A percentile compares a stretch with the other conserved stretches of the same genome.
phyloP scores from a whole-genome alignment of 2,113 vertebrate species.

The Procavia capensis region DNA sequence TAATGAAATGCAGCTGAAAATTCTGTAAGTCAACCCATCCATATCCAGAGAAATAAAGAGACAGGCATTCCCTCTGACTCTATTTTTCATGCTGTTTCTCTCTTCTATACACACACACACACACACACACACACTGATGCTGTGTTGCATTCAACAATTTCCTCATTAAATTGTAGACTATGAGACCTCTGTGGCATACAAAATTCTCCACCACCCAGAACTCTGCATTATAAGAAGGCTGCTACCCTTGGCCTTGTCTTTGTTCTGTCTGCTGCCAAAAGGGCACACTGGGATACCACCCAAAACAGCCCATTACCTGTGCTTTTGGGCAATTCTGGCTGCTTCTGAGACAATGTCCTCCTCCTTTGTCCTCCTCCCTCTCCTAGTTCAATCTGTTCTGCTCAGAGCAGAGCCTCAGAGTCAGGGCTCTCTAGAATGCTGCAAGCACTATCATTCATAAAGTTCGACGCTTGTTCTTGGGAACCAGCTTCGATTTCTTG shows the following conservation, averaged over 20 bases:
- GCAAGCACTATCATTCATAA: neutral
- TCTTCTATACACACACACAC: neutral
- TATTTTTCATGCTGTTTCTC: neutral
- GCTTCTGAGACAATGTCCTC: accelerated
- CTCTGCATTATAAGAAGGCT: accelerated
- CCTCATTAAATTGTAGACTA: neutral
- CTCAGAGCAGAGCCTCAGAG: neutral
- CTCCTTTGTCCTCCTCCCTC: neutral
- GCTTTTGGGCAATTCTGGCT: neutral
- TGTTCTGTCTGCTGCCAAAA: neutral
- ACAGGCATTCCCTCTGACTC: neutral
- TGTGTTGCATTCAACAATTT: neutral
- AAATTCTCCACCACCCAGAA: neutral
- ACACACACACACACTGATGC: accelerated
- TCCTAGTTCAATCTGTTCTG: neutral
- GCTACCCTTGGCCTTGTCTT: neutral
- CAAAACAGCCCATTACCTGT: accelerated
- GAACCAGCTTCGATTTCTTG: neutral
- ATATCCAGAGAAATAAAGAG: neutral
- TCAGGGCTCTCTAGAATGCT: accelerated
- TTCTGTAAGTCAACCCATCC: neutral
- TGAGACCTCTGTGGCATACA: neutral
- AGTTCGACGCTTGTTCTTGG: neutral
- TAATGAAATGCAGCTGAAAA: neutral
- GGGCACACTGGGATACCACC: neutral